These are phyloP conservation scores for Drosophila setosimentum DNA, from an alignment of 2,888 invertebrate genomes.

Conservation along the genomic window DNA sequence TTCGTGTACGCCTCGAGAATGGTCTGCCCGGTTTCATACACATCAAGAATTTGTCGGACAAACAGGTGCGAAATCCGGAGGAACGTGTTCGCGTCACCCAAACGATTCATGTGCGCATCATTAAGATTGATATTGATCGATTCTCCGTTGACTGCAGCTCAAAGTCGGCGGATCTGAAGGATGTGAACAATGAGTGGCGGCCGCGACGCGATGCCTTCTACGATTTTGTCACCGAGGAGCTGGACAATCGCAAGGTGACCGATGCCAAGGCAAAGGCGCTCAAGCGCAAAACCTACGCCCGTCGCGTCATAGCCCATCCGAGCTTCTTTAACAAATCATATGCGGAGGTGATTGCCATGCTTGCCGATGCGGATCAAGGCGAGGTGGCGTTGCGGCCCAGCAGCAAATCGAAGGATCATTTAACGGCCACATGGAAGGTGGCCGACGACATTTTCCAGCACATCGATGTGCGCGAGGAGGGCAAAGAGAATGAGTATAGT, in stretches of 20 bases:
- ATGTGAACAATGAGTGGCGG: conserved; percentile 96
- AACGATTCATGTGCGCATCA: conserved; percentile 94
- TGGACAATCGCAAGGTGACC: conserved; percentile 91
- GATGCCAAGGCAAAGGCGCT: conserved; percentile 88
- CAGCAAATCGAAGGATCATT: conserved; percentile 97
- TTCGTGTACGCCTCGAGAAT: conserved; percentile 95
- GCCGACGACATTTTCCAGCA: conserved; percentile 97
- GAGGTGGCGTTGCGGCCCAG: conserved; percentile 98
- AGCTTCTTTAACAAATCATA: conserved; percentile 98
- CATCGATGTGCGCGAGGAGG: conserved; percentile 97
- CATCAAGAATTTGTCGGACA: conserved; percentile 96
- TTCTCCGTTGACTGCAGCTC: conserved; percentile 97
- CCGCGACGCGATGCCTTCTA: conserved; percentile 96
- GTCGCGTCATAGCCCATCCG: conserved; percentile 98
- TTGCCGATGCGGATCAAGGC: conserved; percentile 97
- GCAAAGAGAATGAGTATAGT: conserved; percentile 98
- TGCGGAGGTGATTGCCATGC: conserved; percentile 95
- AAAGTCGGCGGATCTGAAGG: conserved; percentile 95
- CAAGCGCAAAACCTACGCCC: conserved; percentile 88
- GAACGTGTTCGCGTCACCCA: conserved; percentile 95
- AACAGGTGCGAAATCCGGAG: conserved; percentile 96
- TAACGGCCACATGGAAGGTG: conserved; percentile 99
- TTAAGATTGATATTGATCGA: conserved; percentile 97
- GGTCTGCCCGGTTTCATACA: conserved; percentile 96
- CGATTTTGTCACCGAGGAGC: conserved; percentile 93